A percentile compares a stretch with the other conserved stretches of the same genome.
Evolutionary conservation across 2,113 vertebrate species (phyloP).

Genomic region (Amphilophus citrinellus): DNA sequence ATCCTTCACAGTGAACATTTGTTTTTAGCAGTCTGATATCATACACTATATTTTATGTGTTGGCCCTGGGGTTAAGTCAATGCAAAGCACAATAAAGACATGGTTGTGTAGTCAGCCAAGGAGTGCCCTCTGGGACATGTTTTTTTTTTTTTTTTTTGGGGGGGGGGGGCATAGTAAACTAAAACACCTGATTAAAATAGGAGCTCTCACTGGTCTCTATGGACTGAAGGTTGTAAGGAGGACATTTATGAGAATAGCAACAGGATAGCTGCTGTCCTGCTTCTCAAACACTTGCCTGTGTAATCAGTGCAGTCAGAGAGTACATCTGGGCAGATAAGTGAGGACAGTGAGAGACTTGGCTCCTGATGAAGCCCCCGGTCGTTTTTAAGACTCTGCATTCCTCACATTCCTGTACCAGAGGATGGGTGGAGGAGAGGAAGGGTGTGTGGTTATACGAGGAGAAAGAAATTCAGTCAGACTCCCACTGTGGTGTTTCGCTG

Average conservation of each 20-base stretch:
- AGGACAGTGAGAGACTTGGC: slow-evolving; percentile 14
- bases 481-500: slow-evolving; percentile 24
- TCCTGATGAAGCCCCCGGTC: slow-evolving; percentile 35
- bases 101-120: not conserved
- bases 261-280: not conserved
- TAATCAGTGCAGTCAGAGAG: not conserved
- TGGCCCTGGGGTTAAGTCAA: not conserved
- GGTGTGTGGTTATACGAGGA: slow-evolving; percentile 12
- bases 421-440: slow-evolving; percentile 59
- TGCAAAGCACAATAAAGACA: not conserved
- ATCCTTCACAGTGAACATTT: not conserved
- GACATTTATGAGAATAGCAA: not conserved
- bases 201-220: not conserved
- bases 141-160: not conserved
- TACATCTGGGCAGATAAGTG: not conserved
- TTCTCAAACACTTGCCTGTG: not conserved
- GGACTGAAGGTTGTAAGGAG: not conserved
- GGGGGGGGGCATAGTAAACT: not conserved
- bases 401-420: slow-evolving; percentile 62
- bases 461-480: slow-evolving; percentile 27
- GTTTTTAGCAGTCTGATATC: not conserved
- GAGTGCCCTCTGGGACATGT: not conserved
- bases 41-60: not conserved
- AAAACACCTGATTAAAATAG: slow-evolving; percentile 20
- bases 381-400: slow-evolving; percentile 65